phyloP scores from a whole-genome alignment of 2,797 vertebrate genomes.

The Danio kyathit region DNA sequence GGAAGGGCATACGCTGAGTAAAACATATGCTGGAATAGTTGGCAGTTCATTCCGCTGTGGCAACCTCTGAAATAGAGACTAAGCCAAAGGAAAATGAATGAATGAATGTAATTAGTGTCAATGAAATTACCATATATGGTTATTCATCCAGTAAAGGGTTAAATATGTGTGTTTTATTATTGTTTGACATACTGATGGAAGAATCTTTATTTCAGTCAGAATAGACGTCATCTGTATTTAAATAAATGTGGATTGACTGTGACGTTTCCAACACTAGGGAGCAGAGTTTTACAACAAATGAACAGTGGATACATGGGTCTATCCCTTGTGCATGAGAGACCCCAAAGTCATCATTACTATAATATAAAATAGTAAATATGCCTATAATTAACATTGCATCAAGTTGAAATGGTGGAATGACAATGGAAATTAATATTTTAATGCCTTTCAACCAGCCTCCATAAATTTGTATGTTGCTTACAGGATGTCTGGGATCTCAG shows the following conservation, averaged over 20 bases:
- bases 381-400: neutral
- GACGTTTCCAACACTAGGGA: slow-evolving; percentile 70
- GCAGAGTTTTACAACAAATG: slow-evolving; percentile 69
- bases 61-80: no score
- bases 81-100: no score
- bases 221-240: neutral
- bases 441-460: no score
- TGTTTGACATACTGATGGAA: neutral
- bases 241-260: neutral
- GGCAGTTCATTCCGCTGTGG: no score
- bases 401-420: neutral
- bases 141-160: no score
- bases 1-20: no score
- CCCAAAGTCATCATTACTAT: neutral
- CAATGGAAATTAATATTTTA: no score
- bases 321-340: neutral
- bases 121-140: no score
- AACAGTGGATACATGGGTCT: neutral
- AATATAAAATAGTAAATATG: neutral
- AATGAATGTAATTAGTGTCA: no score
- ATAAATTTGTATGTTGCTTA: no score
- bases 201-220: neutral
- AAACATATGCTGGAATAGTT: no score
- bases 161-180: neutral
- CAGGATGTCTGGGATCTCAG: neutral